Evolutionary conservation across 2,888 invertebrate species (phyloP).

Genomic region (Lasius fuliginosus): DNA sequence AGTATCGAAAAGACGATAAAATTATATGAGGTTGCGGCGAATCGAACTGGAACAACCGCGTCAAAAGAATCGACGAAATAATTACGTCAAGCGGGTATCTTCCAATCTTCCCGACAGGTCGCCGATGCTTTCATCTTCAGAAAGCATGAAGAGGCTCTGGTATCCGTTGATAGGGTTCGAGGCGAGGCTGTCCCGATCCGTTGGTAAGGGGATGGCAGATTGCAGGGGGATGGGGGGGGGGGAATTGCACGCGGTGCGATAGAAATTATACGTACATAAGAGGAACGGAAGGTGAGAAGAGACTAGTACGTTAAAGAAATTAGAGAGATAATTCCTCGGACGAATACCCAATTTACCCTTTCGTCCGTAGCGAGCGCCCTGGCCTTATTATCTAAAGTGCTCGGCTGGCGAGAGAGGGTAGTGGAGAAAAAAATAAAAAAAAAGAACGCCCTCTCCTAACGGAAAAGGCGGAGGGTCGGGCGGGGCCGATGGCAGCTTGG

Average conservation of each 20-base stretch:
- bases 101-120: slow-evolving; percentile 39
- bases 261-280: slow-evolving; percentile 76
- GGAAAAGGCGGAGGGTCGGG: slow-evolving; percentile 73
- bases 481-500: slow-evolving; percentile 66
- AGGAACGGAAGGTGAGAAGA: slow-evolving; percentile 73
- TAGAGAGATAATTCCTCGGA: slow-evolving; percentile 86
- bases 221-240: background rate
- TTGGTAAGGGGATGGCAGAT: slow-evolving; percentile 26
- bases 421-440: slow-evolving; percentile 64
- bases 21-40: background rate
- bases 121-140: slow-evolving; percentile 70
- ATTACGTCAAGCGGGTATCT: slow-evolving; percentile 49
- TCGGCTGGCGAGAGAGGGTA: slow-evolving; percentile 77
- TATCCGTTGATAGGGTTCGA: slow-evolving; percentile 61
- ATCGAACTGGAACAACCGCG: slow-evolving; percentile 47
- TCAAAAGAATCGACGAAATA: slow-evolving; percentile 54
- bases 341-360: slow-evolving; percentile 86
- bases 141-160: slow-evolving; percentile 49
- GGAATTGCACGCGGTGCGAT: slow-evolving; percentile 60
- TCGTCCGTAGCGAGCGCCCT: slow-evolving; percentile 81
- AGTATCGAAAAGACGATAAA: slow-evolving; percentile 12
- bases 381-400: slow-evolving; percentile 86
- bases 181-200: slow-evolving; percentile 60
- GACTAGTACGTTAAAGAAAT: slow-evolving; percentile 89
- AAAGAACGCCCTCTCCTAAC: slow-evolving; percentile 69